phyloP scores from a whole-genome alignment of 2,797 vertebrate genomes.

The Sebastes iracundus region DNA sequence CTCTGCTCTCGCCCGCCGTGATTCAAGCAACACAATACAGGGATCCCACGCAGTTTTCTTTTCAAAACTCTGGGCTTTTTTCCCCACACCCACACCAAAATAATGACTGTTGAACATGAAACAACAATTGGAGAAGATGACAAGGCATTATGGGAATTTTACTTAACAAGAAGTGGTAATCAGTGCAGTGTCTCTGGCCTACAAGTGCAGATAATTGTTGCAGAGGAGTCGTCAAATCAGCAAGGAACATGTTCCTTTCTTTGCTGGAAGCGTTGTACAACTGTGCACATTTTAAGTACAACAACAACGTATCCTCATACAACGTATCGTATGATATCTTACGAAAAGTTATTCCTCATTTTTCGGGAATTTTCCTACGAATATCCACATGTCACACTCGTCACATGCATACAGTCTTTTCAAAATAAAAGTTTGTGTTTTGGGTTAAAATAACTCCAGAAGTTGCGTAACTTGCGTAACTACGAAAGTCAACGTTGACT shows the following conservation, averaged over 20 bases:
- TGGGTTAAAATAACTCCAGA: too few species aligned
- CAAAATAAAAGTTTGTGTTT: too few species aligned
- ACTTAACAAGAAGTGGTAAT: background rate
- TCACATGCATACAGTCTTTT: too few species aligned
- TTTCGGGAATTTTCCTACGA: too few species aligned
- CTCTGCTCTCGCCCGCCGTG: slow-evolving; percentile 3
- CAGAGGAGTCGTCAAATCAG: background rate
- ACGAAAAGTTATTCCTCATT: too few species aligned
- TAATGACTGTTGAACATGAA: background rate
- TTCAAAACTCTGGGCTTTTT: background rate
- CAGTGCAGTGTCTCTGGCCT: background rate
- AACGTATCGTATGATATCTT: too few species aligned
- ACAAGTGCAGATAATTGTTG: too few species aligned
- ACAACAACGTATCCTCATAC: too few species aligned
- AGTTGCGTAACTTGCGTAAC: too few species aligned
- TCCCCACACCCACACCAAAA: background rate
- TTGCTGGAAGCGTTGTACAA: background rate
- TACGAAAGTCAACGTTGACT: too few species aligned
- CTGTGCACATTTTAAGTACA: background rate
- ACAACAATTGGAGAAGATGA: background rate
- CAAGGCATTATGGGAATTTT: background rate
- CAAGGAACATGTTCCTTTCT: background rate
- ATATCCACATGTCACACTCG: too few species aligned
- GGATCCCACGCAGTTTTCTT: background rate
- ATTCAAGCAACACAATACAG: background rate